These are phyloP conservation scores for Platycercus adscitus DNA, from an alignment of 2,113 vertebrate genomes.

Conservation along the genomic window DNA sequence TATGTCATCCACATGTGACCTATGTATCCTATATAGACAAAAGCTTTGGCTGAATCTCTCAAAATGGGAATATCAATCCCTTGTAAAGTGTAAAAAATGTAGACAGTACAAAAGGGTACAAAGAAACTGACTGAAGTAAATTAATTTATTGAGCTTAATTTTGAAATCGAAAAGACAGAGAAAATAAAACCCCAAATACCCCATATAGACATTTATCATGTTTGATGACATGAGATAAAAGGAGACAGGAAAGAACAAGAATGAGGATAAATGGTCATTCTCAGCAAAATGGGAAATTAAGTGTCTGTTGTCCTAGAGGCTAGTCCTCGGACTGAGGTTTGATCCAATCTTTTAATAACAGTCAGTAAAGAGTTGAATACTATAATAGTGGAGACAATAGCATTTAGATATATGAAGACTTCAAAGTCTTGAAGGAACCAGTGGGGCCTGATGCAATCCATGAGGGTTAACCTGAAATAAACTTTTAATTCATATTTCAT, in stretches of 20 bases:
- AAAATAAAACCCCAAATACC: background rate
- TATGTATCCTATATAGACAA: background rate
- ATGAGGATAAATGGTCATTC: background rate
- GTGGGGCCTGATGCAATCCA: background rate
- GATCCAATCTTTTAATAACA: background rate
- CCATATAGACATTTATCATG: background rate
- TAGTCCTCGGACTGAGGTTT: background rate
- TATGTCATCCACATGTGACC: background rate
- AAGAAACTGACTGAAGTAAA: background rate
- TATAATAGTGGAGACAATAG: background rate
- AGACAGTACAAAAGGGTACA: background rate
- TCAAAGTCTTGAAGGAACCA: background rate
- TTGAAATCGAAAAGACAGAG: background rate
- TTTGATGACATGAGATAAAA: background rate
- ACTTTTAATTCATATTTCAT: background rate
- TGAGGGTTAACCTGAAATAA: background rate
- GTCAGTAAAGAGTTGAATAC: background rate
- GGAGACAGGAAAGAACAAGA: background rate
- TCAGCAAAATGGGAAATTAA: background rate
- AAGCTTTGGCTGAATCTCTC: background rate
- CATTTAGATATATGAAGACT: background rate
- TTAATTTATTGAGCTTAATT: background rate
- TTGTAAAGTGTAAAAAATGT: background rate
- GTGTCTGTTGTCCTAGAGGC: background rate
- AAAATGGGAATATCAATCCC: background rate